Base-by-base conservation (phyloP, 2,888 invertebrate genomes). In the Orthosia incerta region DNA sequence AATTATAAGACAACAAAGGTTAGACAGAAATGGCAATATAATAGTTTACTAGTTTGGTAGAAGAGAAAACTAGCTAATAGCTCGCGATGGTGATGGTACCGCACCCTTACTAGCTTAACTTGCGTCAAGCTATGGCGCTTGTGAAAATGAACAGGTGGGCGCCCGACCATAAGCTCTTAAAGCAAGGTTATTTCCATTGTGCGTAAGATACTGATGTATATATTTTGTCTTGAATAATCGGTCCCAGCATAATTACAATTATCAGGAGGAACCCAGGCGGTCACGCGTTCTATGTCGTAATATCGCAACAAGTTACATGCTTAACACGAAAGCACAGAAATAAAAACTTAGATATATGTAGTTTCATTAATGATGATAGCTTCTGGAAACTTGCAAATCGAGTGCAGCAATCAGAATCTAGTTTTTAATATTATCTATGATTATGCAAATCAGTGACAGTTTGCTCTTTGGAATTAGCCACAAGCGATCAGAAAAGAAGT, bases 361-460 rank as follows among this genome's bases (percentile, higher is more conserved):
- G n/a, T 60, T 63, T 45, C 26, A 16, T 11, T 26, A 0, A 5
- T 39, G 16, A 16, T 16, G 20, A 53, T 18, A 4, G 50, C 39
- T 48, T 60, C n/a, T 50, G 50, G n/a, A 53, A 55, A 45, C 59
- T 66, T 57, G 50, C 23, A 67, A 61, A 50, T 69, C 18, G 7
- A 56, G 23, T 61, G 26, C 48, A 61, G 56, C 20, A 53, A 56
- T 45, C 48, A 51, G 16, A 57, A 55, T 61, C 39, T 53, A 26
- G 56, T 56, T 53, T 80, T 61, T 61, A 56, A 51, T 56, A 74
- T 23, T 23, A 48, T 46, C 46, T 67, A 39, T 39, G 39, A 74
- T 60, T 78, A 80, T 68, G 76, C 56, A 80, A 80, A 80, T 51
- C 13, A 46, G 63, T 68, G 56, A 76, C 69, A 69, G 48, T 79